Evolutionary conservation across 2,888 invertebrate species (phyloP), one percentile per base, ranked within the genome.

Genomic region (Napeogenes inachia): DNA sequence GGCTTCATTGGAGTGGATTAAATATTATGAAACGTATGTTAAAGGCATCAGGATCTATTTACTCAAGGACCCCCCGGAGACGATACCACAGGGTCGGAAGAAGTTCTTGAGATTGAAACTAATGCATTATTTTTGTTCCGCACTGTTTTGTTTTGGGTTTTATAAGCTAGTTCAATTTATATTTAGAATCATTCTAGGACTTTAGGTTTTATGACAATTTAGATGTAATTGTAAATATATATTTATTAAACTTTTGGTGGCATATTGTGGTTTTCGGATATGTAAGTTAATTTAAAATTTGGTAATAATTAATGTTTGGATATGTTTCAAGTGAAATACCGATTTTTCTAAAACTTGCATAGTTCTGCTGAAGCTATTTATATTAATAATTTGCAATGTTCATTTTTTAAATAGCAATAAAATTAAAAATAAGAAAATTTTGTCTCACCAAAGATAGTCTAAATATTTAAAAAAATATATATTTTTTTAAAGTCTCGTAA

Each of bases 51-150:
- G 96, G 60, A 82, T 93, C 0, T 96, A 94, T 73, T 81, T 96
- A 1, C 81, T 96, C 2, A 96, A 96, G 73, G 96, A 97, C 71
- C 93, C 95, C 0, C 72, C 93, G 0, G 93, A 93, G 0, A 94
- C 94, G 0, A 76, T 95, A 0, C 92, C 93, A 0, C 87, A 91
- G 10, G 94, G 92, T 65, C 79, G 80, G 45, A 92, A 87, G 77
- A 93, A 90, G 50, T 66, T 75, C 13, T 60, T 63, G 2, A 76
- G 74, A 6, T 62, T 89, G 0, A 77, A 72, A 38, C 45, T 71
- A 0, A 47, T 80, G 0, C 89, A 89, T 42, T 87, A 82, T 45
- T 10, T 68, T 0, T 59, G 57, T 10, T 4, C 61, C 0, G n/a
- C 65, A 6, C 4, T 71, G 4, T n/a, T 71, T 1, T 45, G 56